Percentiles rank a stretch among this genome's conserved stretches.
Conservation (phyloP, 2,113 vertebrate species). For the Takifugu flavidus region DNA sequence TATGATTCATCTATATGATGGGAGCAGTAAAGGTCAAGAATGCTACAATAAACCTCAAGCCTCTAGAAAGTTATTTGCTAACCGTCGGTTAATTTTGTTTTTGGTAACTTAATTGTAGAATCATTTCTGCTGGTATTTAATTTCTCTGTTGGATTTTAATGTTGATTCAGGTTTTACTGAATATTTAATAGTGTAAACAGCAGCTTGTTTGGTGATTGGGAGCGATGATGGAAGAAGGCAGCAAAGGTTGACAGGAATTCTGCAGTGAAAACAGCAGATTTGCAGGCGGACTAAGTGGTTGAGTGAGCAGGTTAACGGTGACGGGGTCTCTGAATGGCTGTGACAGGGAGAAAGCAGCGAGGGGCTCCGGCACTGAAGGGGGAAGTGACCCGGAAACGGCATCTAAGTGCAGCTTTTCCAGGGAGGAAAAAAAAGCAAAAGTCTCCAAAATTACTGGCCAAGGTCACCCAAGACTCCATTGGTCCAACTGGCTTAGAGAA, state of each 20-base stretch:
- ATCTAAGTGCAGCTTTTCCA: conserved; percentile 54
- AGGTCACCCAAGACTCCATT: conserved; percentile 42
- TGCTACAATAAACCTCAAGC: no score
- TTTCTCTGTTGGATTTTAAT: no score
- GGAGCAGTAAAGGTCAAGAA: no score
- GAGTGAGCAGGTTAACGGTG: conserved; percentile 64
- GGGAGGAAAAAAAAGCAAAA: conserved; percentile 26
- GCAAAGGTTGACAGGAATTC: conserved; percentile 42
- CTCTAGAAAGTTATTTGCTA: no score
- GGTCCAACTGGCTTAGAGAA: conserved; percentile 5
- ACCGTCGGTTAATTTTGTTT: no score
- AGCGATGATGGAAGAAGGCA: conserved; percentile 7
- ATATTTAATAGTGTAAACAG: no score
- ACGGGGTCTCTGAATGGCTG: conserved; percentile 57
- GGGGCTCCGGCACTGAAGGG: conserved; percentile 59
- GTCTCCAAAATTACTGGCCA: conserved; percentile 46
- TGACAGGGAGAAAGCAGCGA: conserved; percentile 66
- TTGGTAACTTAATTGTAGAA: no score
- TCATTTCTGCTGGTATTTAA: no score
- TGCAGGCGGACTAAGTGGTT: conserved; percentile 60
- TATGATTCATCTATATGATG: no score
- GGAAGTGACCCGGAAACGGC: conserved; percentile 70
- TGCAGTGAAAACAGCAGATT: conserved; percentile 51
- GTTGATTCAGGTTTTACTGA: no score
- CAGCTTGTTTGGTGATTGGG: background rate